These are phyloP conservation scores for Alcedo atthis DNA, from an alignment of 2,797 vertebrate species.

Conservation along the genomic window DNA sequence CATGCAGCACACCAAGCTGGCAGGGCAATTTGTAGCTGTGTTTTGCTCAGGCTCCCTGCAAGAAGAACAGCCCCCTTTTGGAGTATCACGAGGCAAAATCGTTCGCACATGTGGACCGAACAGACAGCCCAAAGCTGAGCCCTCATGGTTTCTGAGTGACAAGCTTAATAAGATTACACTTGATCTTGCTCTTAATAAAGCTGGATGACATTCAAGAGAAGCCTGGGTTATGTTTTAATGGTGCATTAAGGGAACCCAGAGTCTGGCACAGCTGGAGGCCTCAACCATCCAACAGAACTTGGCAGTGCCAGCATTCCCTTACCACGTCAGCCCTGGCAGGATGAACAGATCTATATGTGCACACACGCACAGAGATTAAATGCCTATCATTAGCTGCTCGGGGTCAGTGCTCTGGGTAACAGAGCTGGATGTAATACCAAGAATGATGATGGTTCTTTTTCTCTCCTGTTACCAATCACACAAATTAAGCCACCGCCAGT, in stretches of 20 bases:
- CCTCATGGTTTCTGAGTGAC: slow-evolving; percentile 57
- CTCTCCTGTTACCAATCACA: slow-evolving; percentile 31
- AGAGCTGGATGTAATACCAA: slow-evolving; percentile 19
- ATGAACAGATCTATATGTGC: slow-evolving; percentile 50
- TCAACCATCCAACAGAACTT: slow-evolving; percentile 19
- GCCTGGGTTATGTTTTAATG: slow-evolving; percentile 47
- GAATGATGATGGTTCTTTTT: slow-evolving; percentile 32
- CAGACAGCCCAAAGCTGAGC: slow-evolving; percentile 42
- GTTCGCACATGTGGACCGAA: slow-evolving; percentile 42
- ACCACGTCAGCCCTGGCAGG: slow-evolving; percentile 33
- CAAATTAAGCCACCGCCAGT: slow-evolving; percentile 46
- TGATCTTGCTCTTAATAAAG: slow-evolving; percentile 69
- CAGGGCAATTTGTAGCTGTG: slow-evolving; percentile 2
- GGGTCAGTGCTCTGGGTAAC: slow-evolving; percentile 50
- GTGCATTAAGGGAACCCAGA: slow-evolving; percentile 47
- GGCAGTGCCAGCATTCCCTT: slow-evolving; percentile 46
- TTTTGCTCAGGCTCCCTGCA: slow-evolving; percentile 43
- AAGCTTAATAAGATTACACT: slow-evolving; percentile 63
- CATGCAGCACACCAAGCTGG: not conserved
- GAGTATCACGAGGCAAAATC: slow-evolving; percentile 42
- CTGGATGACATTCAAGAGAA: slow-evolving; percentile 65
- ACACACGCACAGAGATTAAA: slow-evolving; percentile 27
- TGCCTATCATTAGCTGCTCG: slow-evolving; percentile 61
- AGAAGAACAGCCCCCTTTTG: slow-evolving; percentile 50
- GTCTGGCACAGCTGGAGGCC: slow-evolving; percentile 59